Percentiles rank a stretch among this genome's conserved stretches.
These are phyloP conservation scores for Calameuta pallipes DNA, from an alignment of 2,888 invertebrate genomes.

Conservation along the genomic window DNA sequence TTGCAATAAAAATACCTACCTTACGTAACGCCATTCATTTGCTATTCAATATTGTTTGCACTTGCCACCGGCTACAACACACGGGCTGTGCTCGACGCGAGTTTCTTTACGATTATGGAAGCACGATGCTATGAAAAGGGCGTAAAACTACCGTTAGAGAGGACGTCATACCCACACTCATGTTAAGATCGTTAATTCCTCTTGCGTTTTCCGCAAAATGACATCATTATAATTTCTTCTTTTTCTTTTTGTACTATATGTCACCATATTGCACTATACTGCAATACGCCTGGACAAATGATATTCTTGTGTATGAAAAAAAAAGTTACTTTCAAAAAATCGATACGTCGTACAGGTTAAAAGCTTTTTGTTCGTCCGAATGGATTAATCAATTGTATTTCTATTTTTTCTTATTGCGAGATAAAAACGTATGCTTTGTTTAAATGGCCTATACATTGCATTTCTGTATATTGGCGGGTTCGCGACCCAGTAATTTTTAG, in stretches of 20 bases:
- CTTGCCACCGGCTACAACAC: background rate
- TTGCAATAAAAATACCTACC: conserved; percentile 3
- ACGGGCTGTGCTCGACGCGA: background rate
- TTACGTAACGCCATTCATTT: conserved; percentile 1
- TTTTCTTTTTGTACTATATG: background rate
- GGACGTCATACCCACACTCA: conserved; percentile 28
- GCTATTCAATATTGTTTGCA: conserved; percentile 2
- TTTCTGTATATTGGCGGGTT: background rate
- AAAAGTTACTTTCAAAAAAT: background rate
- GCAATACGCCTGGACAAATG: background rate
- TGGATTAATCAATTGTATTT: background rate
- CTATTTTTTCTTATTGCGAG: background rate
- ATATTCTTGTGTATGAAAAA: background rate
- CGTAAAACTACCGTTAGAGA: conserved; percentile 38
- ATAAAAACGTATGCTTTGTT: background rate
- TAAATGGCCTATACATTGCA: background rate
- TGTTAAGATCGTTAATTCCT: conserved; percentile 3
- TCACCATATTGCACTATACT: background rate
- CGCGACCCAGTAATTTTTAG: background rate
- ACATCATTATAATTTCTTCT: background rate
- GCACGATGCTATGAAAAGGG: conserved; percentile 34
- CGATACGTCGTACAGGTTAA: background rate
- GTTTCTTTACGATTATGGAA: conserved; percentile 36
- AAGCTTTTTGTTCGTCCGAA: background rate
- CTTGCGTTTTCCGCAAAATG: background rate